A percentile compares a stretch with the other conserved stretches of the same genome.
Conservation (phyloP, 2,888 invertebrate genomes). For the Drosophila sordidapex region DNA sequence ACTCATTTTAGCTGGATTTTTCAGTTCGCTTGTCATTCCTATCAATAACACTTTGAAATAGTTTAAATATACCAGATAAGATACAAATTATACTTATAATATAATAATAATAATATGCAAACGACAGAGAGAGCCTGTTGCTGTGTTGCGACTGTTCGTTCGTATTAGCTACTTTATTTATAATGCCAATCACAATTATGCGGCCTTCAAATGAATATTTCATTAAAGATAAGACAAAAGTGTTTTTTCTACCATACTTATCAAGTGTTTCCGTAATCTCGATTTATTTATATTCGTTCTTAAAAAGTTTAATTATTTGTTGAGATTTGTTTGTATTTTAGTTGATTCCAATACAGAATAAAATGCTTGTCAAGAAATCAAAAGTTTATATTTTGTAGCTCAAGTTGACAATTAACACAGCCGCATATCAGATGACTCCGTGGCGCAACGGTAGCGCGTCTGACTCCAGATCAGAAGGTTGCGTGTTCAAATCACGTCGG, state of each 20-base stretch:
- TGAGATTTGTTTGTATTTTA: not conserved
- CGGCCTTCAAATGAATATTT: not conserved
- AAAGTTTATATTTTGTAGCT: conserved; percentile 1
- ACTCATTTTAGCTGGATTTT: not conserved
- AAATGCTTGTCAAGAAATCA: not conserved
- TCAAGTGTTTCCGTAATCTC: conserved; percentile 9
- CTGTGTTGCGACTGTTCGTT: not conserved
- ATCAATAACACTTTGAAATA: not conserved
- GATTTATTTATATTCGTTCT: conserved; percentile 5
- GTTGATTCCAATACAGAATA: not conserved
- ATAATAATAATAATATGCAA: not conserved
- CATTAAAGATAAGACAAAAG: conserved; percentile 7
- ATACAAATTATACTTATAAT: not conserved
- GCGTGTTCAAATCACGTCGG: conserved; percentile 78
- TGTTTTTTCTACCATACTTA: not conserved
- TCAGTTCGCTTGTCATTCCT: not conserved
- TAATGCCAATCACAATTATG: not conserved
- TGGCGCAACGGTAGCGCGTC: conserved; percentile 77
- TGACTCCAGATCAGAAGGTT: conserved; percentile 78
- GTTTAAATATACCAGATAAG: not conserved
- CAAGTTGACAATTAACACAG: conserved; percentile 3
- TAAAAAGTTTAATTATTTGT: not conserved
- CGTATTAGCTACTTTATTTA: not conserved
- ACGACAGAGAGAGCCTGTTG: accelerated
- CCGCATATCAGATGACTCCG: conserved; percentile 47